Percentiles rank a stretch among this genome's conserved stretches.
Evolutionary conservation across 1,140 invertebrate genomes (phyloP).

Genomic region (Ostrea denselamellosa): DNA sequence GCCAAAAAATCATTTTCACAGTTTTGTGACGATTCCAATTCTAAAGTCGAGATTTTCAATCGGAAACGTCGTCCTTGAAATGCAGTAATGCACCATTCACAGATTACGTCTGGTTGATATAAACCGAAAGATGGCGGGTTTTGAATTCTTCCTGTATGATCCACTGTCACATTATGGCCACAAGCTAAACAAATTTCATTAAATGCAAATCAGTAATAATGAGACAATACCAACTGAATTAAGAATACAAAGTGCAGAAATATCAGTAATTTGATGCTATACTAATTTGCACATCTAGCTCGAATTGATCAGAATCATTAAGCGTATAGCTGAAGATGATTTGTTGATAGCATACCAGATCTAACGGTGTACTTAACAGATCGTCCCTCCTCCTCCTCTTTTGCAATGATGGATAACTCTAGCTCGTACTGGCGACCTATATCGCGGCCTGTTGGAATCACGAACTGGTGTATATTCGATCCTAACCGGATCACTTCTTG

Average conservation of each 20-base stretch:
- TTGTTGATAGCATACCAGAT: conserved; percentile 33
- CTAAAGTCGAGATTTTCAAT: conserved; percentile 35
- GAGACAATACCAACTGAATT: background rate
- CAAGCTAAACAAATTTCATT: conserved; percentile 11
- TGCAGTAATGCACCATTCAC: conserved; percentile 42
- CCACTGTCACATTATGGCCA: conserved; percentile 43
- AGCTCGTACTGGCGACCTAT: conserved; percentile 47
- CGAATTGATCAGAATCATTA: too few species aligned
- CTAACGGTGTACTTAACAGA: conserved; percentile 19
- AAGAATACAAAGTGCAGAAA: too few species aligned
- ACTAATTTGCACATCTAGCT: too few species aligned
- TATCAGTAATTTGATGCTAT: too few species aligned
- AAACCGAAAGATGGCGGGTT: conserved; percentile 20
- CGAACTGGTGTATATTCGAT: conserved; percentile 10
- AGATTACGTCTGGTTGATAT: conserved; percentile 41
- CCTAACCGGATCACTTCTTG: conserved; percentile 40
- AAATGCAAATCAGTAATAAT: background rate
- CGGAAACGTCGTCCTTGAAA: conserved; percentile 13
- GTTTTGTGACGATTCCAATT: background rate
- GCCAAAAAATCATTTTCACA: conserved; percentile 45
- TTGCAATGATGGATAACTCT: conserved; percentile 28
- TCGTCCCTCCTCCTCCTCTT: conserved; percentile 27
- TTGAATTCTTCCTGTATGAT: background rate
- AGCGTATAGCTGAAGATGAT: too few species aligned
- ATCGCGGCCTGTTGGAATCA: conserved; percentile 38